Evolutionary conservation across 2,888 invertebrate species (phyloP), one percentile per base, ranked within the genome.

Genomic region (Apamea epomidion): DNA sequence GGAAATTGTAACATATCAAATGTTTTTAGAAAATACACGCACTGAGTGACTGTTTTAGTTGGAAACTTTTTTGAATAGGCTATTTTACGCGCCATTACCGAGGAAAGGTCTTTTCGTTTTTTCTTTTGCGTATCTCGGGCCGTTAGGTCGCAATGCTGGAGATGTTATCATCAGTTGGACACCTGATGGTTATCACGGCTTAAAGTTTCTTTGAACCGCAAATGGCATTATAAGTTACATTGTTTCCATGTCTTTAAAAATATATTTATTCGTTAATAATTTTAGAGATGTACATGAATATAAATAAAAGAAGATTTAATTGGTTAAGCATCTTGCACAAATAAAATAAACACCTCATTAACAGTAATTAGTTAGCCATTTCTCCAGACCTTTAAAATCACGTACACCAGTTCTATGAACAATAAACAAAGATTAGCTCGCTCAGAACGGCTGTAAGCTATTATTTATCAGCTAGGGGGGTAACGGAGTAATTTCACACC

Each of bases 401-500:
- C 69, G 74, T 84, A 62, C 54, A 73, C 37, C 74, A 64, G 81
- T 82, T 87, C 80, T 45, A 81, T 84, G 68, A 80, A 81, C 90
- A 85, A 81, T 83, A 83, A 85, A 83, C 76, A 85, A 85, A 81
- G 75, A 89, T 88, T 85, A 85, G 85, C 80, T 80, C 18, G 67
- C 68, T 67, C 79, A 74, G 67, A 71, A 76, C 76, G 74, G 80
- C 54, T 78, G 62, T 87, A 81, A 79, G 80, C 81, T 60, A 78
- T 78, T 85, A 83, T 87, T 85, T 83, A 88, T 81, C 83, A 78
- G 83, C 69, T 76, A 5, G n/a, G 8, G 5, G 78, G 69, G 77
- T 85, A 84, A 85, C 78, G 76, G 81, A 90, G 90, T 90, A 87
- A 92, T 91, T 91, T 89, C 89, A 89, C 83, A 82, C 81, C 80